phyloP scores from a whole-genome alignment of 2,113 vertebrate genomes.

The Rhinolophus sinicus region DNA sequence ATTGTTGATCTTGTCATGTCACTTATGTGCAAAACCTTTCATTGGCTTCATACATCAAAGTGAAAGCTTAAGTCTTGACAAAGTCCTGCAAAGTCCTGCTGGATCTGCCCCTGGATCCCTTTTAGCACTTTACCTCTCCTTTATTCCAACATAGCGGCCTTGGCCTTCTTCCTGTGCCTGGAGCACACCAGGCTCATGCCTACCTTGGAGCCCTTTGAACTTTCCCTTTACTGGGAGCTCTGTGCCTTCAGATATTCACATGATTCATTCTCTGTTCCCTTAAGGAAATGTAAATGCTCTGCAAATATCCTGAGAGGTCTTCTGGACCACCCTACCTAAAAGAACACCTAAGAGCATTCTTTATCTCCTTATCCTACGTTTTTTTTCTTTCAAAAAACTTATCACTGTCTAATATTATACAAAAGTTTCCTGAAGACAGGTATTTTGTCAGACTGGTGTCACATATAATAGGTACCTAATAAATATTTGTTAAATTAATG shows the following conservation, averaged over 20 bases:
- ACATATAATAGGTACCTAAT: not conserved
- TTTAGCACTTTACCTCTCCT: not conserved
- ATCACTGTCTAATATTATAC: not conserved
- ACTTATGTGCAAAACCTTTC: conserved; percentile 14
- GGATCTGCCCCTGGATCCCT: not conserved
- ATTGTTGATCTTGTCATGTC: not conserved
- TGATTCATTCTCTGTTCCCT: not conserved
- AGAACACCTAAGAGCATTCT: not conserved
- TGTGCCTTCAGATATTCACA: not conserved
- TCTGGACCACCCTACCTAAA: not conserved
- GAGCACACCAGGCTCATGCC: not conserved
- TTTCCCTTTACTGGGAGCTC: not conserved
- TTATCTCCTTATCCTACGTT: not conserved
- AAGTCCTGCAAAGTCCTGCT: not conserved
- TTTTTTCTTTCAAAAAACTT: not conserved
- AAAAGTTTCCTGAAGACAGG: not conserved
- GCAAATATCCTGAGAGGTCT: not conserved
- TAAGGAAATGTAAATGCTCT: not conserved
- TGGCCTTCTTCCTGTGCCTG: not conserved
- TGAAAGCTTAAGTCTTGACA: conserved; percentile 38
- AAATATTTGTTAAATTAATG: conserved; percentile 8
- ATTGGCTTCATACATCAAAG: not conserved
- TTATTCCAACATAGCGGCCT: not conserved
- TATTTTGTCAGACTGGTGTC: conserved; percentile 3
- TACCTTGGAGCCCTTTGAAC: not conserved